Evolutionary conservation across 2,113 vertebrate genomes (phyloP).

Genomic region (Holacanthus passer): DNA sequence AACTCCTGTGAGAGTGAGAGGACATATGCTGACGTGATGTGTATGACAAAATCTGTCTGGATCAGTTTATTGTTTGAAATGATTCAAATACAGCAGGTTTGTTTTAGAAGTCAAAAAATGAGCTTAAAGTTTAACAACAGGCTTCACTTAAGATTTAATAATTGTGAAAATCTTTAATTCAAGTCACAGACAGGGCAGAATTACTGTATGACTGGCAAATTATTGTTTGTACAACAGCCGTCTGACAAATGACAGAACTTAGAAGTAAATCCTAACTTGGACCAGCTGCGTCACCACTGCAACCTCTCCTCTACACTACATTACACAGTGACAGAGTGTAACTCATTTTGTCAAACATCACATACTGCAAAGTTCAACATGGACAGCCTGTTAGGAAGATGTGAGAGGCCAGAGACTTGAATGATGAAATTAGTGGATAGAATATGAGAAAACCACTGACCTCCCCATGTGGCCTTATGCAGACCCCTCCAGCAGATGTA

Average conservation of each 20-base stretch:
- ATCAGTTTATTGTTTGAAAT: neutral
- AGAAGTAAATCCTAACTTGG: neutral
- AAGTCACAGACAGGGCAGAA: neutral
- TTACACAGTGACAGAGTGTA: slow-evolving; percentile 32
- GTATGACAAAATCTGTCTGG: neutral
- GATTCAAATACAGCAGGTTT: neutral
- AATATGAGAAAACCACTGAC: slow-evolving; percentile 70
- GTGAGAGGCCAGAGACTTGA: neutral
- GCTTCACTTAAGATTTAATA: neutral
- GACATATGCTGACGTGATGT: neutral
- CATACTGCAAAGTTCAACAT: neutral
- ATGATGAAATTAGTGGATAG: neutral
- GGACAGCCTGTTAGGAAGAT: neutral
- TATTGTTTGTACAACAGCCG: neutral
- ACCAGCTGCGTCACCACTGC: neutral
- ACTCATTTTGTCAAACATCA: slow-evolving; percentile 52
- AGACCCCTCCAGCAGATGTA: slow-evolving; percentile 88
- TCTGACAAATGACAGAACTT: neutral
- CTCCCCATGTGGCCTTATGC: slow-evolving; percentile 90
- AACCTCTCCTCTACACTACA: neutral
- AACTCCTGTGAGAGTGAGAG: neutral
- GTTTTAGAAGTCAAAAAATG: neutral
- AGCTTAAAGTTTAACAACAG: neutral
- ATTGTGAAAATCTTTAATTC: neutral
- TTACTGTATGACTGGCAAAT: neutral